These are phyloP conservation scores for Epirrita christyi DNA, from an alignment of 2,888 invertebrate genomes.

Conservation along the genomic window DNA sequence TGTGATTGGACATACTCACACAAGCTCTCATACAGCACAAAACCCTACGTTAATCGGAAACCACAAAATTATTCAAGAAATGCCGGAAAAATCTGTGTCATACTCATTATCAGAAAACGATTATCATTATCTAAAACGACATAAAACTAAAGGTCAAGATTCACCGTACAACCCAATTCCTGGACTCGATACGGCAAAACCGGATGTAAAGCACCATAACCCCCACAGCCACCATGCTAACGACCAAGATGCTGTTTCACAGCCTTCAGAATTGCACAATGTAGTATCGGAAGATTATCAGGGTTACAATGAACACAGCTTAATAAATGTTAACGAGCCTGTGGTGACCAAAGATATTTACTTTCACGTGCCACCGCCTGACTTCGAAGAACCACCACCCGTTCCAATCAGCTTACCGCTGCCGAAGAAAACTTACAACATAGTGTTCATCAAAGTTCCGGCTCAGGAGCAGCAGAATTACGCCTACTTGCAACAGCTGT, in stretches of 20 bases:
- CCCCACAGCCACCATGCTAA: constrained; percentile 13
- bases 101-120: constrained; percentile 48
- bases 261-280: constrained; percentile 6
- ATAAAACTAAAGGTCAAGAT: constrained; percentile 35
- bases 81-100: constrained; percentile 40
- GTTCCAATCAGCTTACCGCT: constrained; percentile 65
- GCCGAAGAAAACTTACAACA: constrained; percentile 88
- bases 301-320: constrained; percentile 13
- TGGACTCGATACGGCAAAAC: constrained; percentile 11
- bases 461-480: constrained; percentile 83
- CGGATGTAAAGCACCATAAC: constrained; percentile 11
- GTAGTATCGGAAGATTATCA: constrained; percentile 8
- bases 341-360: constrained; percentile 89
- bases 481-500: constrained; percentile 70
- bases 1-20: neutral
- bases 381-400: constrained; percentile 84
- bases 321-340: constrained; percentile 44
- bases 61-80: neutral
- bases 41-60: neutral
- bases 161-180: constrained; percentile 31
- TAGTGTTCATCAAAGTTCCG: constrained; percentile 91
- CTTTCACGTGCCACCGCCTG: constrained; percentile 90
- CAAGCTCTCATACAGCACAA: neutral
- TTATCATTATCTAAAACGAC: constrained; percentile 46
- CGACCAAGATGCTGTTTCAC: constrained; percentile 5